A percentile compares a stretch with the other conserved stretches of the same genome.
Conservation (phyloP, 1,140 invertebrate species). For the Stegodyphus mimosarum region DNA sequence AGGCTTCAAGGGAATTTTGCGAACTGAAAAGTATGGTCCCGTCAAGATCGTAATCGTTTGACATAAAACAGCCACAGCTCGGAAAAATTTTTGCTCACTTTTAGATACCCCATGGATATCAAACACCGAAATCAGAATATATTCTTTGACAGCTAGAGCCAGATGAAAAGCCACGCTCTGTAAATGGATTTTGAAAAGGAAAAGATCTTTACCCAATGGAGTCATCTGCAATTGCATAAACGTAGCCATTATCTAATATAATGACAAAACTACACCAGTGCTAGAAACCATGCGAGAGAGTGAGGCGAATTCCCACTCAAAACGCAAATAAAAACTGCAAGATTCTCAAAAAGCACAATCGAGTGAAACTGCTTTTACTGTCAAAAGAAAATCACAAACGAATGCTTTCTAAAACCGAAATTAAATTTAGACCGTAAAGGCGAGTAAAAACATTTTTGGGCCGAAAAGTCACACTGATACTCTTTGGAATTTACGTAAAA, state of each 20-base stretch:
- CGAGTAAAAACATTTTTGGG: not conserved
- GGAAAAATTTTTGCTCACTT: not conserved
- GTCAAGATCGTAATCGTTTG: not conserved
- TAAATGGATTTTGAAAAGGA: no score
- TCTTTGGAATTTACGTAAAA: not conserved
- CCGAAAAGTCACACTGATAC: no score
- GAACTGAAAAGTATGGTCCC: not conserved
- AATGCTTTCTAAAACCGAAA: constrained; percentile 15
- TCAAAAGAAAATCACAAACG: constrained; percentile 19
- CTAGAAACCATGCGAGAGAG: not conserved
- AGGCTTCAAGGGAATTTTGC: not conserved
- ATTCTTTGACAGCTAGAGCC: constrained; percentile 11
- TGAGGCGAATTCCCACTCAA: no score
- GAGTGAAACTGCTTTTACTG: constrained; percentile 22
- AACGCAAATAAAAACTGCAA: constrained; percentile 2
- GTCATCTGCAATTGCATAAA: constrained; percentile 9
- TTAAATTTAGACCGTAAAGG: constrained; percentile 26
- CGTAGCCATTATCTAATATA: constrained; percentile 27
- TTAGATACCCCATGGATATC: no score
- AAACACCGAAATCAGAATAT: constrained; percentile 3
- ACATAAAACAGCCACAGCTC: not conserved
- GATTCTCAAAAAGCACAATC: constrained; percentile 22
- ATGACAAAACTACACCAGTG: constrained; percentile 9
- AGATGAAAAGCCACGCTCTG: no score
- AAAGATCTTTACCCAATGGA: not conserved